Conservation (phyloP, 2,113 vertebrate genomes). For the Vanacampus margaritifer region DNA sequence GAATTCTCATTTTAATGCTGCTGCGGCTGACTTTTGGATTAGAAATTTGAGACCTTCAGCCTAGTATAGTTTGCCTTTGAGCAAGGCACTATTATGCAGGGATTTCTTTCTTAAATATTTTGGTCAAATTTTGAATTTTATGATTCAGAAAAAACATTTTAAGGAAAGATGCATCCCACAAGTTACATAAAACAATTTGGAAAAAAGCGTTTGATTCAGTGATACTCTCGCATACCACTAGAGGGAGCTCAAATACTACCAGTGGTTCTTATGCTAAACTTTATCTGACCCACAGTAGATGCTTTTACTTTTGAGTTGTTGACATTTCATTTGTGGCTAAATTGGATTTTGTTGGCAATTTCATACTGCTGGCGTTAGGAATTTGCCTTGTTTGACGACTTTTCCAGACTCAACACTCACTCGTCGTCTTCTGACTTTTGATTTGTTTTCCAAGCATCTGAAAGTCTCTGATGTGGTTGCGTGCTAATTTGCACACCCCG, state of each 20-base stretch:
- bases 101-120: too few relatives aligned
- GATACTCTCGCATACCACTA: too few relatives aligned
- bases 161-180: too few relatives aligned
- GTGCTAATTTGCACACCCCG: conserved; percentile 2
- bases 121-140: too few relatives aligned
- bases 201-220: too few relatives aligned
- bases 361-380: neutral
- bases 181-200: too few relatives aligned
- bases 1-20: neutral
- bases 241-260: too few relatives aligned
- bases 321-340: neutral
- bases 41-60: neutral
- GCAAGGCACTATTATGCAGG: neutral
- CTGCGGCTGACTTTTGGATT: neutral
- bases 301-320: neutral
- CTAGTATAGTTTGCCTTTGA: neutral
- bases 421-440: neutral
- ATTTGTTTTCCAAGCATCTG: conserved; percentile 14
- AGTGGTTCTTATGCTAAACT: too few relatives aligned
- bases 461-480: conserved; percentile 5
- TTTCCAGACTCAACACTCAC: neutral
- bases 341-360: neutral
- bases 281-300: too few relatives aligned
- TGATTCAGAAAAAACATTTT: too few relatives aligned
- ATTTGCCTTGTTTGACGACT: neutral